Percentiles rank a stretch among this genome's conserved stretches.
Conservation (phyloP, 2,113 vertebrate genomes). For the Otus sunia region DNA sequence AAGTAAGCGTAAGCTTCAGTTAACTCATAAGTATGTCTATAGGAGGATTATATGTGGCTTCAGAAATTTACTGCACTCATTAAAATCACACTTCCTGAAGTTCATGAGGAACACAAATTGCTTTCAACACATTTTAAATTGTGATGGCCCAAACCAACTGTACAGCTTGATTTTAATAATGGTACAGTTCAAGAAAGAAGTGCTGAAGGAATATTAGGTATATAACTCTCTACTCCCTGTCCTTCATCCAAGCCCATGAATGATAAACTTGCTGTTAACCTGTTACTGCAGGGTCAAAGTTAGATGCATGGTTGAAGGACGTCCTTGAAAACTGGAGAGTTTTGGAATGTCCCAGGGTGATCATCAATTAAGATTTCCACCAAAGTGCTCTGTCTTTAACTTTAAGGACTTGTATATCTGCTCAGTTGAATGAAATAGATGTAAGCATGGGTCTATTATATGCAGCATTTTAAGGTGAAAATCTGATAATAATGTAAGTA, state of each 20-base stretch:
- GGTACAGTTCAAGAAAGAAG: not conserved
- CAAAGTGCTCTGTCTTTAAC: not conserved
- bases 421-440: not conserved
- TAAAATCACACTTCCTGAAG: not conserved
- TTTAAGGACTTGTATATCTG: not conserved
- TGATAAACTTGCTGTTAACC: not conserved
- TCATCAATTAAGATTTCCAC: not conserved
- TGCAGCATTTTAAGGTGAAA: not conserved
- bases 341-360: not conserved
- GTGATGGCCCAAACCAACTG: not conserved
- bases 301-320: not conserved
- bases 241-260: not conserved
- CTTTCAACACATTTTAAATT: not conserved
- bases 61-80: not conserved
- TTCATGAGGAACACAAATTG: not conserved
- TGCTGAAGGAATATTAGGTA: not conserved
- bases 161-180: not conserved
- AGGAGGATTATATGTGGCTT: not conserved
- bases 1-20: not conserved
- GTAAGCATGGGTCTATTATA: not conserved
- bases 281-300: not conserved
- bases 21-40: not conserved
- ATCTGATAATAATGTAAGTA: not conserved
- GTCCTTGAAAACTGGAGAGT: not conserved
- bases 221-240: not conserved